Percentiles rank a stretch among this genome's conserved stretches.
These are phyloP conservation scores for Dynastes tityus DNA, from an alignment of 2,888 invertebrate genomes.

Conservation along the genomic window DNA sequence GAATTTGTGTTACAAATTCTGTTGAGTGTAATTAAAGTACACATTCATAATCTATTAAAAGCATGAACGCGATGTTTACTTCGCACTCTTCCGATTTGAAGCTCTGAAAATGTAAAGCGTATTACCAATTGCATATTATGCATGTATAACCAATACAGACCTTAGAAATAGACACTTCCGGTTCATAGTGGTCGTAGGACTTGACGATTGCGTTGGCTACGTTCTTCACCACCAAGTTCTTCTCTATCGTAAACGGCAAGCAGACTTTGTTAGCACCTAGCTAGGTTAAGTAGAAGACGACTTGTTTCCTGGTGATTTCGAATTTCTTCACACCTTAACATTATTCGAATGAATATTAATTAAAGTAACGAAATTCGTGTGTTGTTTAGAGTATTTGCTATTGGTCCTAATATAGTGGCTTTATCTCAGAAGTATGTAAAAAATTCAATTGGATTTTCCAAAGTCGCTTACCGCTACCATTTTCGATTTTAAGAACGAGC, in stretches of 20 bases:
- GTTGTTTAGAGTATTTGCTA: too few relatives aligned
- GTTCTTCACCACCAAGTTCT: slow-evolving; percentile 70
- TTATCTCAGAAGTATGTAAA: background rate
- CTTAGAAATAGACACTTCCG: slow-evolving; percentile 70
- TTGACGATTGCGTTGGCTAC: slow-evolving; percentile 73
- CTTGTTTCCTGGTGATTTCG: slow-evolving; percentile 71
- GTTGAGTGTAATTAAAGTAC: too few relatives aligned
- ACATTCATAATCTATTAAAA: too few relatives aligned
- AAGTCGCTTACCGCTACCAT: background rate
- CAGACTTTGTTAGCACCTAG: slow-evolving; percentile 70
- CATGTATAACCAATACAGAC: slow-evolving; percentile 62
- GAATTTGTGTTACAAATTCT: too few relatives aligned
- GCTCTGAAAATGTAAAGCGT: background rate
- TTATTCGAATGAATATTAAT: background rate
- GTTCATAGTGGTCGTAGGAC: slow-evolving; percentile 79
- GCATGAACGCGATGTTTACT: too few relatives aligned
- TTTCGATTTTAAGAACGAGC: slow-evolving; percentile 62
- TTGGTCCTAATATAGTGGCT: background rate
- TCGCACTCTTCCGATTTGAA: slow-evolving; percentile 4
- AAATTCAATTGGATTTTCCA: too few relatives aligned
- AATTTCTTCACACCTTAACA: slow-evolving; percentile 72
- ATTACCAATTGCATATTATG: background rate
- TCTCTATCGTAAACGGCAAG: slow-evolving; percentile 70
- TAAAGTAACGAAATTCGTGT: too few relatives aligned
- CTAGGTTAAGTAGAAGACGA: slow-evolving; percentile 73